Percentiles rank a stretch among this genome's conserved stretches.
These are phyloP conservation scores for Actenoides hombroni DNA, from an alignment of 2,113 vertebrate genomes.

Conservation along the genomic window DNA sequence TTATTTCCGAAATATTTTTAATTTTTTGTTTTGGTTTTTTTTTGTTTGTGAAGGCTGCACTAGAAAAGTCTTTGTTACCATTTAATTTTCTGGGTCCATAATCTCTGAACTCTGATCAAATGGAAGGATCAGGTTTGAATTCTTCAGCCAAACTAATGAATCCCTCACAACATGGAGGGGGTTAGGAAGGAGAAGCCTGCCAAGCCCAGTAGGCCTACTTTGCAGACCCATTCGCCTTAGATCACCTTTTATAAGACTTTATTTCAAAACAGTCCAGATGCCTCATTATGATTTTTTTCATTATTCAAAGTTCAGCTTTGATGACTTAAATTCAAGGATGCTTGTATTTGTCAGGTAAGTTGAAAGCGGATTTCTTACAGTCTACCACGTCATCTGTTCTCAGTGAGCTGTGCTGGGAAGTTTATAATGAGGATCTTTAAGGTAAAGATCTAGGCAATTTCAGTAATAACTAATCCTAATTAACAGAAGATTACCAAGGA, in stretches of 20 bases:
- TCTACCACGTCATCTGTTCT: background rate
- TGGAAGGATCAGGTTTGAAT: background rate
- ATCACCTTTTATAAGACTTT: background rate
- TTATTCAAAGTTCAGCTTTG: background rate
- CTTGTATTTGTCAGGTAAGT: background rate
- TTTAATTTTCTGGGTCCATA: background rate
- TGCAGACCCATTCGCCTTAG: background rate
- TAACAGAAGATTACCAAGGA: background rate
- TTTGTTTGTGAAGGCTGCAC: background rate
- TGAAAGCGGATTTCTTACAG: background rate
- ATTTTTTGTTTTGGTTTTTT: too few species aligned
- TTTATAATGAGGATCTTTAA: background rate
- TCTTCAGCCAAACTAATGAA: background rate
- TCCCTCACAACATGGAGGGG: background rate
- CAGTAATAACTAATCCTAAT: background rate
- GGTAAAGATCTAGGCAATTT: background rate
- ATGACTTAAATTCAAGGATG: background rate
- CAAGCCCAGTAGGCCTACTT: background rate
- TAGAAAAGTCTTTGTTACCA: background rate
- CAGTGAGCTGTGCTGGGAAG: background rate
- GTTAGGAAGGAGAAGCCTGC: background rate
- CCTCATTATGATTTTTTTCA: background rate
- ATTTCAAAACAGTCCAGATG: background rate
- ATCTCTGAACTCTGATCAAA: background rate
- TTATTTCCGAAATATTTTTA: background rate